Conservation (phyloP, 2,113 vertebrate species). For the Miniopterus natalensis region DNA sequence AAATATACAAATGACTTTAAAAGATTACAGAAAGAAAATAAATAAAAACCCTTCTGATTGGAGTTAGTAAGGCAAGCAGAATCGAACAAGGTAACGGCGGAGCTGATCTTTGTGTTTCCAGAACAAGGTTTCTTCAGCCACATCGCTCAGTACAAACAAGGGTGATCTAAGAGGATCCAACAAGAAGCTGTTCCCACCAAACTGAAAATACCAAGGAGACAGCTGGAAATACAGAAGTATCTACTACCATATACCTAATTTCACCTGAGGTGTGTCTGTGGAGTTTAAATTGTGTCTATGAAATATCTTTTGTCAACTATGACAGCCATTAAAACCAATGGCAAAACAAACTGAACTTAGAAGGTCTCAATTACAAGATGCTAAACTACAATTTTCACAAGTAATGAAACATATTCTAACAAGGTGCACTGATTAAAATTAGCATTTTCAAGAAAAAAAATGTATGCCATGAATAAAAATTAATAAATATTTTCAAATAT, state of each 20-base stretch:
- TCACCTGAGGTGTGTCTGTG: not conserved
- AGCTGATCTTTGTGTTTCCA: not conserved
- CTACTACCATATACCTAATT: not conserved
- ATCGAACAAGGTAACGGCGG: not conserved
- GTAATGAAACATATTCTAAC: not conserved
- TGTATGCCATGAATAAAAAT: not conserved
- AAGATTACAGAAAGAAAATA: not conserved
- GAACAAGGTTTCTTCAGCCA: not conserved
- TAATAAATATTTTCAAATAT: not conserved
- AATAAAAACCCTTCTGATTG: not conserved
- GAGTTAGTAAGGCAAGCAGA: not conserved
- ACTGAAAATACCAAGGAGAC: not conserved
- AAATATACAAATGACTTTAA: not conserved
- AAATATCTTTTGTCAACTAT: not conserved
- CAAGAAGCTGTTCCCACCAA: not conserved
- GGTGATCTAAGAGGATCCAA: not conserved
- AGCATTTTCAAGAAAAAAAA: not conserved
- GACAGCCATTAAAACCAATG: not conserved
- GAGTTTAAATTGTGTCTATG: not conserved
- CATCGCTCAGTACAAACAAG: not conserved
- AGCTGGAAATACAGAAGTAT: not conserved
- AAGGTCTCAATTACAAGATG: not conserved
- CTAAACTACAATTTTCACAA: slow-evolving; percentile 30
- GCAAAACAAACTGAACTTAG: not conserved
- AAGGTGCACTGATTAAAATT: not conserved